These are phyloP conservation scores for Oreocharis arfaki DNA, from an alignment of 2,113 vertebrate genomes.

Conservation along the genomic window DNA sequence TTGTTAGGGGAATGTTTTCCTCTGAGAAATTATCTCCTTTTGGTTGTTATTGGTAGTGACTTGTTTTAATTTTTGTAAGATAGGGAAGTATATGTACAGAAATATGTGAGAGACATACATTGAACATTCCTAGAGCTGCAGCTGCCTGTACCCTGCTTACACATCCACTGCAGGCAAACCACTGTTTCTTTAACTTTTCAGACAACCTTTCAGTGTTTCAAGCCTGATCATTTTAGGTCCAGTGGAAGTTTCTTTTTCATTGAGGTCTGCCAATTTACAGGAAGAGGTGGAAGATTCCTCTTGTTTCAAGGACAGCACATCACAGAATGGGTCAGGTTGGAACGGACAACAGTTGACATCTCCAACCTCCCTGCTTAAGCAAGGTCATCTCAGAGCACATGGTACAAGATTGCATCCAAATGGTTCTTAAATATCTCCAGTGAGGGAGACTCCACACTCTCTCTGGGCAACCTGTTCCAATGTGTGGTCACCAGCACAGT, in stretches of 20 bases:
- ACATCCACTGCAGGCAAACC: background rate
- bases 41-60: background rate
- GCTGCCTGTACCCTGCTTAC: background rate
- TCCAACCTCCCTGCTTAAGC: background rate
- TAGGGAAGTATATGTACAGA: background rate
- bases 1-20: background rate
- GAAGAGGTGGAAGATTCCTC: background rate
- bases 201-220: background rate
- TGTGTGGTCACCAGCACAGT: background rate
- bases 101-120: background rate
- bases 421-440: background rate
- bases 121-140: background rate
- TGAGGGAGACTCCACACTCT: background rate
- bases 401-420: background rate
- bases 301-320: fast-evolving
- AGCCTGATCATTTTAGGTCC: background rate
- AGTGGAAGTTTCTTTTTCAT: background rate
- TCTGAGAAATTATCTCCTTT: background rate
- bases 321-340: background rate
- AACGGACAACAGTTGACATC: background rate
- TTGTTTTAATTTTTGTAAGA: background rate
- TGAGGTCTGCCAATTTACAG: background rate
- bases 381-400: background rate
- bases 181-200: background rate
- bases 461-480: background rate